Evolutionary conservation across 2,888 invertebrate species (phyloP).

Genomic region (Trimorus sp.): DNA sequence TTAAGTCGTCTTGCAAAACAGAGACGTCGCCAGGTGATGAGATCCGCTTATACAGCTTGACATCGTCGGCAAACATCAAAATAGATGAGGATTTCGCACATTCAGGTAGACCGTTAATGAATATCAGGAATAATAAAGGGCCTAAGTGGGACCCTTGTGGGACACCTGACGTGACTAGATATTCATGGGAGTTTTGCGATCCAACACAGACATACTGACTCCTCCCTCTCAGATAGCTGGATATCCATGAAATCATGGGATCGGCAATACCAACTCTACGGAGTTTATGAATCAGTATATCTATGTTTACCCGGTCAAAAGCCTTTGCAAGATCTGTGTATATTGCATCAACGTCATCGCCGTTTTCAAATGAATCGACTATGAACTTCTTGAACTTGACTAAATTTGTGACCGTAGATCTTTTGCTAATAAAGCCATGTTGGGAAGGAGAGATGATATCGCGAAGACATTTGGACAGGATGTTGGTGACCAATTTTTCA

Average conservation of each 20-base stretch:
- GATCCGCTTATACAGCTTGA: not conserved
- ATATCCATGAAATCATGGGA: slow-evolving; percentile 16
- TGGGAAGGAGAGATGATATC: not conserved
- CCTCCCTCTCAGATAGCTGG: slow-evolving; percentile 10
- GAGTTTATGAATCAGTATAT: slow-evolving; percentile 32
- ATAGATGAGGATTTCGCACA: not conserved
- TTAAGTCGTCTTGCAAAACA: not conserved
- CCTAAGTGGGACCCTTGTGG: slow-evolving; percentile 34
- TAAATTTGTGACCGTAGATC: not conserved
- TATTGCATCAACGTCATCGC: not conserved
- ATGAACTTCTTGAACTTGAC: not conserved
- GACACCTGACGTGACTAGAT: slow-evolving; percentile 13
- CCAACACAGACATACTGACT: slow-evolving; percentile 10
- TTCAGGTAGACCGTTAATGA: slow-evolving; percentile 24
- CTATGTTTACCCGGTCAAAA: slow-evolving; percentile 33
- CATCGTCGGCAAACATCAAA: slow-evolving; percentile 21
- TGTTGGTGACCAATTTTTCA: not conserved
- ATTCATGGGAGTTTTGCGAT: not conserved
- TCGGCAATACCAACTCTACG: slow-evolving; percentile 5
- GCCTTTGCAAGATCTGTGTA: slow-evolving; percentile 1
- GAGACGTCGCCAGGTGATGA: not conserved
- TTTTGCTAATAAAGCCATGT: not conserved
- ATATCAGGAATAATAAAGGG: slow-evolving; percentile 19
- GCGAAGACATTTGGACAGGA: not conserved
- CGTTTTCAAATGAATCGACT: not conserved